Conservation (phyloP, 2,113 vertebrate species). For the Miniopterus natalensis region DNA sequence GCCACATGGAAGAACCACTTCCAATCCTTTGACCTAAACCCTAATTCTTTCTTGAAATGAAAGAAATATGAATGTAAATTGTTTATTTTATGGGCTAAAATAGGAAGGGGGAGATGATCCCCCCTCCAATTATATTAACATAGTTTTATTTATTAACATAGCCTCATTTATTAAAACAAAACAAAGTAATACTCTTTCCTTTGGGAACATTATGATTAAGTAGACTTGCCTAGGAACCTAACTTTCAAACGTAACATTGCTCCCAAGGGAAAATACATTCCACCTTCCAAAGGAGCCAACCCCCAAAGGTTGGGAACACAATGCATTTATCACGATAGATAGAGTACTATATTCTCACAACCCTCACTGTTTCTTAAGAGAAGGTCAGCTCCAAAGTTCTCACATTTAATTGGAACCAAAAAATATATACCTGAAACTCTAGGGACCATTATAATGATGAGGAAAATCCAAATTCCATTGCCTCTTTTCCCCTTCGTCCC, state of each 20-base stretch:
- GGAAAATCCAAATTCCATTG: slow-evolving; percentile 3
- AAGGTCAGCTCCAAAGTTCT: not conserved
- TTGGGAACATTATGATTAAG: not conserved
- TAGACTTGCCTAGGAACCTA: not conserved
- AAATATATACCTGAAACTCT: not conserved
- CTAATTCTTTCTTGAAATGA: slow-evolving; percentile 14
- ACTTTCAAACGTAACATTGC: not conserved
- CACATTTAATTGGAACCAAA: slow-evolving; percentile 24
- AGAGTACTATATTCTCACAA: not conserved
- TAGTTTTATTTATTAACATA: not conserved
- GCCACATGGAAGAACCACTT: not conserved
- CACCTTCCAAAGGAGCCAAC: not conserved
- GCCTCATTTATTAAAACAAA: not conserved
- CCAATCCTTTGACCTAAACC: not conserved
- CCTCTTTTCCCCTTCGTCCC: not conserved
- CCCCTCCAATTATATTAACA: not conserved
- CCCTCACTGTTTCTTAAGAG: not conserved
- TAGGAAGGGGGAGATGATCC: not conserved
- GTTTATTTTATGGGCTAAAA: not conserved
- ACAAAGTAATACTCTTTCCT: not conserved
- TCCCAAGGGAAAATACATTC: not conserved
- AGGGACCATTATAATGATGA: not conserved
- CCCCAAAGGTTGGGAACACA: not conserved
- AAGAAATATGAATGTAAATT: not conserved
- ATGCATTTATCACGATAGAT: not conserved